Evolutionary conservation across 2,113 vertebrate species (phyloP), one percentile per base, ranked within the genome.

Genomic region (Scalopus aquaticus): DNA sequence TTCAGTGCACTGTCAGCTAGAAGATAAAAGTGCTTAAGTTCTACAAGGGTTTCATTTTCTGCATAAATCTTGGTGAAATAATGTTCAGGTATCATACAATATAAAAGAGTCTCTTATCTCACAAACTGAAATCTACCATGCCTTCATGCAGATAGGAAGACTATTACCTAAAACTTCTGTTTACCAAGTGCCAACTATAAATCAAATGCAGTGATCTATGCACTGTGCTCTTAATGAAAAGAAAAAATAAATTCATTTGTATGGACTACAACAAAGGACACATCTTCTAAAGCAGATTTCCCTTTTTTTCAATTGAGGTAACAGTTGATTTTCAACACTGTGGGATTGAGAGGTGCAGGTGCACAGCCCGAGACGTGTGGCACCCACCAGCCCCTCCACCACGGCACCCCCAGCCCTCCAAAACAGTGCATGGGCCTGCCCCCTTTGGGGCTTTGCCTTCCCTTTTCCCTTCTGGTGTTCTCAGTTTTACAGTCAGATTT

Each of bases 1-100:
- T 97, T 20, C 60, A 95, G 54, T 92, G 82, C 42, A 96, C 58
- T 97, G 96, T 94, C 96, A 97, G 88, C 42, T 42, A 49, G 72
- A 97, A 97, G 72, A 97, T 65, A 90, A 95, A 98, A 95, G 49
- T 79, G 67, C 73, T 96, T 32, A 96, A 90, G 86, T 94, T 96
- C 97, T 73, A 94, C 42, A 83, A 95, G 83, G 62, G 56, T 78
- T 97, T 97, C 94, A 91, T 78, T 90, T 97, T 96, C 70, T 94
- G 84, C 82, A 95, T 96, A 97, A 97, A 96, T 93, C 95, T 94
- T 93, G 85, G 51, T 96, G 88, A 93, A 98, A 94, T 97, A 97
- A 89, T 44, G 65, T 69, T 94, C 84, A 94, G 73, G 69, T 74
- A 96, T 96, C 93, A 56, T 35, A 42, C 49, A 91, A 83, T 49